Base-by-base conservation (phyloP, 2,797 vertebrate species). In the Fistularia commersonii region DNA sequence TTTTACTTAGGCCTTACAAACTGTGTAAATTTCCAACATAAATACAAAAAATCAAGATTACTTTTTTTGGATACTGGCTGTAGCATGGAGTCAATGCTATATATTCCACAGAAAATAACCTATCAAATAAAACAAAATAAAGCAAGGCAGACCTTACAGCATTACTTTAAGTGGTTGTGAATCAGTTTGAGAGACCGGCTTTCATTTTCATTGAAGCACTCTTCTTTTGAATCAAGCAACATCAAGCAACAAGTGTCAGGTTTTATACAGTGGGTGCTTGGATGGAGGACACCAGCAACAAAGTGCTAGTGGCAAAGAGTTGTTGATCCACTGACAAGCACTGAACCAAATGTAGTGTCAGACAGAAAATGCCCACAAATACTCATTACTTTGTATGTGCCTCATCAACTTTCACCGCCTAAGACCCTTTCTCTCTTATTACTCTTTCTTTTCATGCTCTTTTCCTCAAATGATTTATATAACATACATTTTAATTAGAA, bases 191-290 rank as follows among this genome's bases (percentile, higher is more conserved):
- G 66, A 53, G 64, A 63, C 38, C 51, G 56, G 32, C 56, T 62
- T 47, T 56, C 60, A 54, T 76, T 76, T 65, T 69, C 51, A 59
- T 37, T 66, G 63, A 77, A 73, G 69, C 61, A 68, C 63, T 32
- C 63, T 64, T 45, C 14, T 47, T 74, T 64, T 54, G 37, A 64
- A 57, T 66, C 49, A 58, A 66, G 67, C 69, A 68, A 66, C 60
- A 74, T 69, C 57, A 50, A 53, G 40, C 23, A 12, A 12, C 43
- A n/a, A 13, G 32, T 47, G 23, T 23, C 23, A 23, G 23, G 56
- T 57, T 57, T 68, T 47, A 68, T 23, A 45, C 52, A 69, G 61
- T 47, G 41, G 57, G 56, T 66, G 63, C 60, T 72, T 37, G 44
- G 60, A 47, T 72, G 66, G 66, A 75, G 56, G 56, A 54, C 54